Percentiles rank a stretch among this genome's conserved stretches.
Evolutionary conservation across 1,140 invertebrate species (phyloP).

Genomic region (Nasonia giraulti): DNA sequence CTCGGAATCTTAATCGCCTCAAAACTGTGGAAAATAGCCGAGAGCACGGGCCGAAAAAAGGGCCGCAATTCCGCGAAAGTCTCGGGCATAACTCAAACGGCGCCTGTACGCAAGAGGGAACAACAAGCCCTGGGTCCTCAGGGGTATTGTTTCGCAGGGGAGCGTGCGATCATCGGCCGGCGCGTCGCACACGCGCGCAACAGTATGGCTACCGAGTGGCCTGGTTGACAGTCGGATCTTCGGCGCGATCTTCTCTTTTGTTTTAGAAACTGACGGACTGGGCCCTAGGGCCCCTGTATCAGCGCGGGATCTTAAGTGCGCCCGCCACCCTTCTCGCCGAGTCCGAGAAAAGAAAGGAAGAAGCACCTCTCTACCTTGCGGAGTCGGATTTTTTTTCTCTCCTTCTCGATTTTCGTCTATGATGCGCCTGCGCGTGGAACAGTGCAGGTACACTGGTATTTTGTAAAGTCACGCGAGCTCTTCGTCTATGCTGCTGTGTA

Average conservation of each 20-base stretch:
- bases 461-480: neutral
- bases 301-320: conserved; percentile 56
- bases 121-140: neutral
- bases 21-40: conserved; percentile 25
- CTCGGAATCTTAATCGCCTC: conserved; percentile 14
- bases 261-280: conserved; percentile 28
- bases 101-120: neutral
- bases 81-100: conserved; percentile 15
- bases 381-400: neutral
- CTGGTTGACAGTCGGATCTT: conserved; percentile 58
- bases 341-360: conserved; percentile 49
- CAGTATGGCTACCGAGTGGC: conserved; percentile 55
- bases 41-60: neutral
- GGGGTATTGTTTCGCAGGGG: conserved; percentile 21
- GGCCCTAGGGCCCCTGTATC: conserved; percentile 49
- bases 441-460: neutral
- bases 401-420: conserved; percentile 8
- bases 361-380: neutral
- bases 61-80: conserved; percentile 13
- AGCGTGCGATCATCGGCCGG: neutral
- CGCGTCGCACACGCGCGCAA: neutral
- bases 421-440: neutral
- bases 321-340: conserved; percentile 29
- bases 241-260: conserved; percentile 50
- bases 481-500: neutral